Conservation (phyloP, 2,797 vertebrate genomes). For the Chrosomus eos region DNA sequence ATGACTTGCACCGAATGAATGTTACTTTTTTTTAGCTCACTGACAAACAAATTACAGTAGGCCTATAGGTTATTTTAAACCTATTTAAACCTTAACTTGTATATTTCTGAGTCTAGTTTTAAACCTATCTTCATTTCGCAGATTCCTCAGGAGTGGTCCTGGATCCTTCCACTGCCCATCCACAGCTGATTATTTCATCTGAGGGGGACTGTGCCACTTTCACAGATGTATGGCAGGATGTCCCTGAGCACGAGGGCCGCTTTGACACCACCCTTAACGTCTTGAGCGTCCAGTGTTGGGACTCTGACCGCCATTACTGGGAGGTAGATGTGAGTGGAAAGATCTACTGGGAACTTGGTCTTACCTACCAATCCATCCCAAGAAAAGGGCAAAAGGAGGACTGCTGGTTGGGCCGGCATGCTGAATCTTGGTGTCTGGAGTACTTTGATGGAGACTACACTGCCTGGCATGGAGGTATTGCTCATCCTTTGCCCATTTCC, state of each 20-base stretch:
- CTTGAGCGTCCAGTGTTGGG: constrained; percentile 73
- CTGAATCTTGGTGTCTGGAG: constrained; percentile 79
- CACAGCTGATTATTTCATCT: constrained; percentile 76
- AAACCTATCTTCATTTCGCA: constrained; percentile 42
- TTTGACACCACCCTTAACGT: constrained; percentile 82
- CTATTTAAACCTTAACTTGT: background rate
- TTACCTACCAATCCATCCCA: constrained; percentile 77
- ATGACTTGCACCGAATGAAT: background rate
- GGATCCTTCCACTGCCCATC: constrained; percentile 77
- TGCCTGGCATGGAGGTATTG: constrained; percentile 78
- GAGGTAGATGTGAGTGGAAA: constrained; percentile 79
- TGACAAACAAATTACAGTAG: background rate
- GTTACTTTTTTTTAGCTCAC: background rate
- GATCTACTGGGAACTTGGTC: constrained; percentile 81
- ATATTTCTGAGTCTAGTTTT: background rate
- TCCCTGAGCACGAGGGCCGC: constrained; percentile 70
- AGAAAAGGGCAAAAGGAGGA: constrained; percentile 76
- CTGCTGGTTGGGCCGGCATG: constrained; percentile 78
- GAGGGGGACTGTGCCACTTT: constrained; percentile 72
- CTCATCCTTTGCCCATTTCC: constrained; percentile 70
- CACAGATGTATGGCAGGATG: constrained; percentile 74
- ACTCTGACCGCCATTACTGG: constrained; percentile 77
- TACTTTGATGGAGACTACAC: constrained; percentile 80
- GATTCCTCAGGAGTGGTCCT: constrained; percentile 74
- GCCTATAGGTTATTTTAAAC: background rate